Base-by-base conservation (phyloP, 2,113 vertebrate genomes). In the Melanerpes aurifrons region DNA sequence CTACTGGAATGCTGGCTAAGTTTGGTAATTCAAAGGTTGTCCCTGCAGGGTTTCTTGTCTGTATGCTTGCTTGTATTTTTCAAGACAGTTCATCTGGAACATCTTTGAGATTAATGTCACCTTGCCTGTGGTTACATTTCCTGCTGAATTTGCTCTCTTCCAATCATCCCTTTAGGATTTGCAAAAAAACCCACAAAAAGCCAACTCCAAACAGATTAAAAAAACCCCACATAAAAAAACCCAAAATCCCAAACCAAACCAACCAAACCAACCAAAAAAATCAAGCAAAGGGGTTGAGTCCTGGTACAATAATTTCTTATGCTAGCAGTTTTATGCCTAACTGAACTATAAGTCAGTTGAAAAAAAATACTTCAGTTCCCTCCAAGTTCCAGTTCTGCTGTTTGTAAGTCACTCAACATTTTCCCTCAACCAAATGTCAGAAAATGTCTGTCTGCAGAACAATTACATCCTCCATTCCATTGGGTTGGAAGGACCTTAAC, bases 51-150 rank as follows among this genome's bases (percentile, higher is more conserved):
- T 1, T 18, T 91, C 78, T 70, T 58, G 15, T 83, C 56, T 80
- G 26, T 0, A 0, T 62, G 58, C 73, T 37, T 86, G 22, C 62
- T 83, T 64, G 24, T 50, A 79, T 89, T 87, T 84, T 92, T 50
- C 71, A 89, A 76, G 87, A 82, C 80, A 93, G 91, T 64, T 89
- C 50, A 74, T 72, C 59, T 80, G 47, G 35, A 89, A 82, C 68
- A 77, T 92, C 74, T 92, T 89, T 67, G 68, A 84, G 43, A 75
- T 57, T 85, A 85, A 85, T 63, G 87, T 91, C 85, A 87, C 79
- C 69, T 95, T 91, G 85, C 71, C 87, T 67, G 21, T n/a, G 24
- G 79, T 62, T 50, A 92, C 25, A 75, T 73, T 90, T 84, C 86
- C 84, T 86, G 73, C 45, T 86, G 82, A 81, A 92, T 88, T 83